Evolutionary conservation across 2,888 invertebrate species (phyloP), one percentile per base, ranked within the genome.

Genomic region (Ellobium chinense): DNA sequence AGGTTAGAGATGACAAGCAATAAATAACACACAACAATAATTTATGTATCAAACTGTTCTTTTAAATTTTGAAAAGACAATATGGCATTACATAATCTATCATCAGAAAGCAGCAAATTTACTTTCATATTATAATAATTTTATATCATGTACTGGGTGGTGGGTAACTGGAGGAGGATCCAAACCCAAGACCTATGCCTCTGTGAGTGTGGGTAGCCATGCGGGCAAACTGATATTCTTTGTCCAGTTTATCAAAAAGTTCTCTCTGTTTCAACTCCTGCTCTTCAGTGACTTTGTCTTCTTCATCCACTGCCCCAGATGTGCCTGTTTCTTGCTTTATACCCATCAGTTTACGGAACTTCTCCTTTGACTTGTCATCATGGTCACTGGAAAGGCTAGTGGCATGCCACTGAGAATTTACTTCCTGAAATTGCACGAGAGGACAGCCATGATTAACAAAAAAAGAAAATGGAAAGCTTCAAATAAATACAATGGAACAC

Each of bases 261-360:
- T 98, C 97, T 89, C 91, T 91, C 82, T 94, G 93, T 84, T 91
- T 90, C 73, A 87, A 81, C 27, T 87, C 86, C 82, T 89, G 88
- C 65, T 92, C 91, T 27, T 91, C 91, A 0, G 82, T 21, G 0
- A 46, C 62, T n/a, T 80, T 79, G n/a, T 65, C 76, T 34, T 56
- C 77, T 9, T 65, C 75, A 7, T 34, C 79, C 7, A 37, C 75
- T 4, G 54, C 77, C 37, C 79, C 21, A 14, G 63, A 29, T 80
- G 85, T 39, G 77, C 60, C 70, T 21, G 21, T 21, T 27, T 77
- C 94, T 34, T 95, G 95, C 92, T 96, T 97, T 84, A 99, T 98
- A 70, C 99, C 99, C 99, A 99, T 99, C 68, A 99, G 94, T 84
- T 99, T 95, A 94, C 98, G 97, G 93, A 99, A 99, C 94, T 99